Conservation (phyloP, 2,888 invertebrate genomes). For the Oligia strigilis region DNA sequence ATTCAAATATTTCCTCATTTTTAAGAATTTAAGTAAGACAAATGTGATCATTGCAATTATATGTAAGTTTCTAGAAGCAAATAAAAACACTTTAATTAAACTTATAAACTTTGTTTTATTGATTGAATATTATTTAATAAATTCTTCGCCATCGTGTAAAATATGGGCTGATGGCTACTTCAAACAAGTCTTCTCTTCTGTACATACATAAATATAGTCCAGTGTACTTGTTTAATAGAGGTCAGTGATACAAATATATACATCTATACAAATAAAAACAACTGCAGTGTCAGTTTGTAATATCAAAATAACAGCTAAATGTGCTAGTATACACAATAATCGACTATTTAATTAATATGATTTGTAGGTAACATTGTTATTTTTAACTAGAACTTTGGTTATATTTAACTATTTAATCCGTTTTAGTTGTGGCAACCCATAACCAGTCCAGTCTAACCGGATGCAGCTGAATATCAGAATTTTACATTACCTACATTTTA, state of each 20-base stretch:
- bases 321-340: background rate
- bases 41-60: conserved; percentile 36
- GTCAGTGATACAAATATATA: too few species aligned
- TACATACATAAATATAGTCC: too few species aligned
- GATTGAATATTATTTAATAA: background rate
- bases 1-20: background rate
- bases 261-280: background rate
- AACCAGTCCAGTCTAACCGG: background rate
- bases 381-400: background rate
- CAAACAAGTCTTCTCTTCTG: background rate
- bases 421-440: too few species aligned
- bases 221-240: too few species aligned
- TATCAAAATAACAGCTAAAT: background rate
- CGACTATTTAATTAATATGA: background rate
- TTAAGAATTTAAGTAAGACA: background rate
- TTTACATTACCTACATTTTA: background rate
- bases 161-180: background rate
- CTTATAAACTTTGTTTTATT: conserved; percentile 15
- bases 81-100: conserved; percentile 27
- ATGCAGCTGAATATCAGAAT: background rate
- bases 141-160: background rate
- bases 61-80: conserved; percentile 20
- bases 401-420: background rate
- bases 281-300: background rate
- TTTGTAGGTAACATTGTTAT: background rate